Percentiles rank a stretch among this genome's conserved stretches.
phyloP scores from a whole-genome alignment of 2,888 invertebrate species.

The Ephialtes manifestator region DNA sequence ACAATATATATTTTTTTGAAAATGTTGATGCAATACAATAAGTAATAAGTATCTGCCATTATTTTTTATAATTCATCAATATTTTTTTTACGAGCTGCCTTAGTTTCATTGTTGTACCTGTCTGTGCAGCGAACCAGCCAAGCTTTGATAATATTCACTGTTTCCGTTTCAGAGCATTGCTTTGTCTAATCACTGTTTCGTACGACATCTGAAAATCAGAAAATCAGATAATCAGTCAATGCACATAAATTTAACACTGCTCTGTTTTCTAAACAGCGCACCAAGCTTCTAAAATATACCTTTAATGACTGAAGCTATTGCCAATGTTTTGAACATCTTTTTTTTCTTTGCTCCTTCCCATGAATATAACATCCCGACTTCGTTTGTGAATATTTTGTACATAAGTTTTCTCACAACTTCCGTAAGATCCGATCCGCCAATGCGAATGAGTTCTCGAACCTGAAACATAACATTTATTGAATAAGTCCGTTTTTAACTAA shows the following conservation, averaged over 20 bases:
- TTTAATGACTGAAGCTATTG: neutral
- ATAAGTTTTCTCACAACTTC: slow-evolving; percentile 16
- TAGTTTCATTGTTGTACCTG: neutral
- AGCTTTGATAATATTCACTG: neutral
- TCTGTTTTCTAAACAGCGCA: neutral
- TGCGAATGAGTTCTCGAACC: slow-evolving; percentile 8
- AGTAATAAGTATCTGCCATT: too few species aligned
- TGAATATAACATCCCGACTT: slow-evolving; percentile 28
- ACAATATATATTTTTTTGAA: too few species aligned
- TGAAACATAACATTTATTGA: neutral
- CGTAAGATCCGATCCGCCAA: slow-evolving; percentile 11
- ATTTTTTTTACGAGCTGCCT: too few species aligned
- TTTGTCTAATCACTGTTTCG: neutral
- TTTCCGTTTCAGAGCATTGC: slow-evolving; percentile 17
- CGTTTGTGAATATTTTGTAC: slow-evolving; percentile 23
- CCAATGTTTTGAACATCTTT: neutral
- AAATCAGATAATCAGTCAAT: neutral
- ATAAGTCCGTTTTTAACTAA: slow-evolving; percentile 8
- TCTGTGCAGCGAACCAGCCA: slow-evolving; percentile 26
- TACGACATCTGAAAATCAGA: slow-evolving; percentile 15
- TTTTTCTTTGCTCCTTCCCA: slow-evolving; percentile 30
- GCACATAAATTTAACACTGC: neutral
- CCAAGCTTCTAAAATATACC: neutral
- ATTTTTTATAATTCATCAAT: too few species aligned
- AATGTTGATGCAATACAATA: too few species aligned